Conservation (phyloP, 2,113 vertebrate species). For the Aptenodytes forsteri region DNA sequence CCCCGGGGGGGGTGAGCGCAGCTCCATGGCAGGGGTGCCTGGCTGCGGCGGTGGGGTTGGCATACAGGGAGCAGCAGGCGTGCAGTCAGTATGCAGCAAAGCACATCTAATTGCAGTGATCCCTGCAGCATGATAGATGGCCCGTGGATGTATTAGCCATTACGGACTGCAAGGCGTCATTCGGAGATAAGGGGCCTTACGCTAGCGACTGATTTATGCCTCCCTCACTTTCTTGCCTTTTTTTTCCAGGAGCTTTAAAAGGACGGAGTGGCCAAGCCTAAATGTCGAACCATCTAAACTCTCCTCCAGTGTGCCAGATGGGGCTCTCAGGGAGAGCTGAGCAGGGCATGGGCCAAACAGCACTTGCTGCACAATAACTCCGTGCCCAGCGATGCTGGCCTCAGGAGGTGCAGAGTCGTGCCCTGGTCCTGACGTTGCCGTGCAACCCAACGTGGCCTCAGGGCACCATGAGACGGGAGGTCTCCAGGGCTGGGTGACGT, state of each 20-base stretch:
- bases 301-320: background rate
- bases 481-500: fast-evolving
- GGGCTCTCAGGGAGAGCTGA: background rate
- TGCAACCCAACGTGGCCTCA: fast-evolving
- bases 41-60: fast-evolving
- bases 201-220: background rate
- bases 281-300: background rate
- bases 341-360: background rate
- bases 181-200: background rate
- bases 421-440: background rate
- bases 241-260: background rate
- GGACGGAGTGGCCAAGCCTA: background rate
- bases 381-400: fast-evolving
- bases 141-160: background rate
- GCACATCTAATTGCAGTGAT: background rate
- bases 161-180: background rate
- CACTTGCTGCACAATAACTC: background rate
- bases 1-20: background rate
- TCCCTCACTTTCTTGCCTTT: background rate
- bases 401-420: too few species aligned
- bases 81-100: background rate
- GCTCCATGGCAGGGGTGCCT: fast-evolving
- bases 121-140: background rate
- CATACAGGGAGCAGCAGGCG: background rate
- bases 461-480: fast-evolving